Conservation (phyloP, 2,113 vertebrate genomes). For the Centrocercus urophasianus region DNA sequence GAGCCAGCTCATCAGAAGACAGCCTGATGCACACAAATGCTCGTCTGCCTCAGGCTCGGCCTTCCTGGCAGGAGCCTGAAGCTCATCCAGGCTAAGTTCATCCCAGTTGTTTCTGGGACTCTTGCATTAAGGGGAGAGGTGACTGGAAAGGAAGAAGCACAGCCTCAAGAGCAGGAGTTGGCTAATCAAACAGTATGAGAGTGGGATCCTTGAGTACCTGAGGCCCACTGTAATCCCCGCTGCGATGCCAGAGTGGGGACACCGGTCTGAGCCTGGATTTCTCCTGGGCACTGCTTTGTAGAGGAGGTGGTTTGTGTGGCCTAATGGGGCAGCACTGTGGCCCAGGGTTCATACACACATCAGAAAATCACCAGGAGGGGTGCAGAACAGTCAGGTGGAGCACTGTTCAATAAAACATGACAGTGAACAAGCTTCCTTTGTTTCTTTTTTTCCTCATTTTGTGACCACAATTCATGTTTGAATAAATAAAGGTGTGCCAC, state of each 20-base stretch:
- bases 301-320: not conserved
- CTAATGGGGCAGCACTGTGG: not conserved
- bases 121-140: not conserved
- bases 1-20: not conserved
- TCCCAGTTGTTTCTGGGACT: not conserved
- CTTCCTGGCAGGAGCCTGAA: not conserved
- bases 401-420: conserved; percentile 31
- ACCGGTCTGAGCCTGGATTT: not conserved
- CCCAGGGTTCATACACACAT: not conserved
- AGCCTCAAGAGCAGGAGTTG: not conserved
- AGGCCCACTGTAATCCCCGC: not conserved
- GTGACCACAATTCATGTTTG: not conserved
- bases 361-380: not conserved
- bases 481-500: not conserved
- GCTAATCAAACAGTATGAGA: not conserved
- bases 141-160: not conserved
- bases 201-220: not conserved
- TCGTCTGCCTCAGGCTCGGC: not conserved
- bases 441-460: not conserved
- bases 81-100: not conserved
- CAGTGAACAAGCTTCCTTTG: not conserved
- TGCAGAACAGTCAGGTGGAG: not conserved
- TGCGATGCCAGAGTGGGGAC: not conserved
- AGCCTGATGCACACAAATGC: not conserved
- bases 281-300: not conserved